A percentile compares a stretch with the other conserved stretches of the same genome.
Conservation (phyloP, 2,888 invertebrate genomes). For the Xylota sylvarum region DNA sequence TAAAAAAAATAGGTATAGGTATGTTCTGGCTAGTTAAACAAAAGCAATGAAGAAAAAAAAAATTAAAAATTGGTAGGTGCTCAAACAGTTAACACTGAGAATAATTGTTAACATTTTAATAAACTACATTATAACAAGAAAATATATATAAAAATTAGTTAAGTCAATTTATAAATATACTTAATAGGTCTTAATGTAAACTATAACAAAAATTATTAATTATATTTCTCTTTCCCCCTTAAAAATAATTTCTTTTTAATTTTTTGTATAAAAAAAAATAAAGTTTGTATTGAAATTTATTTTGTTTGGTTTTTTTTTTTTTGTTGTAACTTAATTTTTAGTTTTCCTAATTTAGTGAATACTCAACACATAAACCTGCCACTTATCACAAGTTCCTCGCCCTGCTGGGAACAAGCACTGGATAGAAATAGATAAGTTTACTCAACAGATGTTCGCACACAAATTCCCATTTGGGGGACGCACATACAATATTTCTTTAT, state of each 20-base stretch:
- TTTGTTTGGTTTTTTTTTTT: conserved; percentile 26
- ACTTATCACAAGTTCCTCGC: conserved; percentile 34
- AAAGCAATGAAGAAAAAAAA: conserved; percentile 40
- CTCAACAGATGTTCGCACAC: conserved; percentile 66
- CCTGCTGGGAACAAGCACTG: conserved; percentile 1
- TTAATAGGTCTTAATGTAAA: conserved; percentile 33
- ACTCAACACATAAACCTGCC: conserved; percentile 45
- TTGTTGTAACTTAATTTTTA: conserved; percentile 16
- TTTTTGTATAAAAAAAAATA: conserved; percentile 53
- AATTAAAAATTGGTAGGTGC: conserved; percentile 60
- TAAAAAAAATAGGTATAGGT: conserved; percentile 13
- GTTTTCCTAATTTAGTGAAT: conserved; percentile 41
- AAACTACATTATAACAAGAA: neutral
- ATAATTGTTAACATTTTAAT: conserved; percentile 79
- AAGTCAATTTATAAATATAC: conserved; percentile 57
- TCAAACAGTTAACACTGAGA: conserved; percentile 79
- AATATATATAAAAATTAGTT: conserved; percentile 55
- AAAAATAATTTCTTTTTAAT: conserved; percentile 21
- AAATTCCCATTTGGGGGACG: conserved; percentile 53
- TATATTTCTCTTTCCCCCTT: conserved; percentile 4
- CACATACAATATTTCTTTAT: conserved; percentile 66
- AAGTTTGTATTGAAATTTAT: conserved; percentile 44
- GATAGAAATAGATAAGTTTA: conserved; percentile 28
- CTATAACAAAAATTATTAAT: conserved; percentile 5
- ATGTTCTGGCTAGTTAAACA: conserved; percentile 39